These are phyloP conservation scores for Dasyprocta punctata DNA, from an alignment of 2,113 vertebrate species.

Conservation along the genomic window DNA sequence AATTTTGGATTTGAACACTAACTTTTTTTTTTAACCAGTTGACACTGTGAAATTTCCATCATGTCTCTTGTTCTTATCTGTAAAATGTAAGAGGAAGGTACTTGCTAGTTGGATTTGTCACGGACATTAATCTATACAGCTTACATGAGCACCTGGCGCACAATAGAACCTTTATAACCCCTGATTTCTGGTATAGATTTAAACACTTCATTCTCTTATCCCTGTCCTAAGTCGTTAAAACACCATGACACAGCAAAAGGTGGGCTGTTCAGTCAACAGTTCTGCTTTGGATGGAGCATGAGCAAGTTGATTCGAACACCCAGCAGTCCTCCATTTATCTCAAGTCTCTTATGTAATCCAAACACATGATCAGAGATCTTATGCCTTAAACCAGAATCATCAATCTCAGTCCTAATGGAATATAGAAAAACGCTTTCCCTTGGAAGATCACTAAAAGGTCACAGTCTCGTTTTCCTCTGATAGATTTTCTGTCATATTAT, in stretches of 20 bases:
- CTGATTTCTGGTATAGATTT: neutral
- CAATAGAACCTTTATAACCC: neutral
- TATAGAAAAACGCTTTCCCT: constrained; percentile 62
- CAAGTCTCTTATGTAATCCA: constrained; percentile 55
- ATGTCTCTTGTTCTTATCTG: neutral
- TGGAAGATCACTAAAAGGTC: constrained; percentile 72
- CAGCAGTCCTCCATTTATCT: neutral
- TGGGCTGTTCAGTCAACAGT: neutral
- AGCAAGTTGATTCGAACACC: neutral
- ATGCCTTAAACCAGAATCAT: constrained; percentile 62
- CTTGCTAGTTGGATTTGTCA: neutral
- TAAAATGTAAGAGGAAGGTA: neutral
- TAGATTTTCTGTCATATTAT: constrained; percentile 78
- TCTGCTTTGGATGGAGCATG: neutral
- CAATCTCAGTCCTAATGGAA: constrained; percentile 68
- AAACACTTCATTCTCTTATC: neutral
- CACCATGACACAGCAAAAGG: neutral
- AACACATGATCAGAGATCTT: constrained; percentile 58
- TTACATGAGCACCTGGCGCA: neutral
- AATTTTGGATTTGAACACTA: neutral
- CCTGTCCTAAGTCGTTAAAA: neutral
- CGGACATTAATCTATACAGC: neutral
- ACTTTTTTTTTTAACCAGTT: neutral
- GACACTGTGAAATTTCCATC: neutral
- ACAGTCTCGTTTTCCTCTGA: constrained; percentile 53